Base-by-base conservation (phyloP, 2,113 vertebrate species). In the Passer montanus region DNA sequence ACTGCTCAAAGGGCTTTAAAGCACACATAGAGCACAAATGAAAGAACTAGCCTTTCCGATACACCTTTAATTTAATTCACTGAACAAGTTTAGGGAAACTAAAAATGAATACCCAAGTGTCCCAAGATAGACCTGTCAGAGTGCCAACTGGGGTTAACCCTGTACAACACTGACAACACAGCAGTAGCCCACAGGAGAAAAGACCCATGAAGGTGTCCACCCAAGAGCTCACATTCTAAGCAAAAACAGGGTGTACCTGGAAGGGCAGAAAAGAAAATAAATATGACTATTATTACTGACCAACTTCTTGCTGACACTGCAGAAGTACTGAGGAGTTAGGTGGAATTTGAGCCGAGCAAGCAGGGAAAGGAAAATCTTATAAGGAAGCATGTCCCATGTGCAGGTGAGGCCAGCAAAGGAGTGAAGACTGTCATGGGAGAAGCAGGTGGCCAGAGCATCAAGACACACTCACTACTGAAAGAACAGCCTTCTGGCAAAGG, bases 11-110 rank as follows among this genome's bases (percentile, higher is more conserved):
- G 70, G 28, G 46, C 55, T 78, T 60, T 55, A 70, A 75, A 89
- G 52, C 26, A 27, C 8, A 86, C 41, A 20, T 0, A 0, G 41
- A 77, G 23, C 15, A 58, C 46, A 64, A 87, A 39, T 5, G 21
- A 80, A 66, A 75, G 72, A 95, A 89, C 66, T 46, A n/a, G 41
- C 49, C 70, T 85, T 85, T 76, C 63, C 39, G n/a, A 87, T 75
- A 55, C 1, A 72, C 13, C 35, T 73, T 87, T 60, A 41, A 50
- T 37, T 53, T 60, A 23, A 43, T 35, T 66, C 67, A 44, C 19
- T 18, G 15, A 80, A 78, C 0, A 0, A 82, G 50, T 73, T 75
- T 23, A 58, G 28, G 46, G 10, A 39, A 79, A 81, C 35, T 69
- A 73, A 46, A 59, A 66, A 46, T 1, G 0, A 41, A 37, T 41